Evolutionary conservation across 1,140 invertebrate species (phyloP).

Genomic region (Drosophila tropicalis): DNA sequence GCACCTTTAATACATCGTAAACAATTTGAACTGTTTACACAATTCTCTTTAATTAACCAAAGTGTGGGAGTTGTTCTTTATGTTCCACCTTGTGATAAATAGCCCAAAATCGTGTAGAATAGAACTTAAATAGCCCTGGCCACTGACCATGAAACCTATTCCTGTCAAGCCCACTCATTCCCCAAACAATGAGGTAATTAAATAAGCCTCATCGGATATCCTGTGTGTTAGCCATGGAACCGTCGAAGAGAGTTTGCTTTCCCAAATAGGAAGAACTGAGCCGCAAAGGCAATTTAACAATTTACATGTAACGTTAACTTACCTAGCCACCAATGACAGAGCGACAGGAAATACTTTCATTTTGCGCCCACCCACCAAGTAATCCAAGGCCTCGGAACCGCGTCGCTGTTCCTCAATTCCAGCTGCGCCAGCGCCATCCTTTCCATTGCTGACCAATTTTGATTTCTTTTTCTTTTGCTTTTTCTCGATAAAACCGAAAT

Average conservation of each 20-base stretch:
- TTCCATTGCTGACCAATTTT: slow-evolving; percentile 45
- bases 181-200: slow-evolving; percentile 32
- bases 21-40: background rate
- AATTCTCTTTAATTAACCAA: slow-evolving; percentile 2
- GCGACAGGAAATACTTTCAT: slow-evolving; percentile 92
- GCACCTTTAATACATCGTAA: background rate
- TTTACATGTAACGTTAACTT: slow-evolving; percentile 74
- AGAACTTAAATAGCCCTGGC: slow-evolving; percentile 36
- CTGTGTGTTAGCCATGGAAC: background rate
- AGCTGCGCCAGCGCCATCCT: slow-evolving; percentile 52
- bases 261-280: background rate
- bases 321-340: slow-evolving; percentile 92
- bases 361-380: slow-evolving; percentile 92
- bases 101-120: slow-evolving; percentile 33
- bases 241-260: too few species aligned
- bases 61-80: background rate
- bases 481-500: slow-evolving; percentile 89
- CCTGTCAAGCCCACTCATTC: slow-evolving; percentile 5
- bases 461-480: slow-evolving; percentile 72
- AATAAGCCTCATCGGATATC: slow-evolving; percentile 23
- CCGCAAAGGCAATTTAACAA: slow-evolving; percentile 29
- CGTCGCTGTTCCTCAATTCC: slow-evolving; percentile 84
- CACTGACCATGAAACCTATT: slow-evolving; percentile 19
- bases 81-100: slow-evolving; percentile 6
- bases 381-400: slow-evolving; percentile 85